Conservation (phyloP, 2,113 vertebrate species). For the human (Homo sapiens) region DNA sequence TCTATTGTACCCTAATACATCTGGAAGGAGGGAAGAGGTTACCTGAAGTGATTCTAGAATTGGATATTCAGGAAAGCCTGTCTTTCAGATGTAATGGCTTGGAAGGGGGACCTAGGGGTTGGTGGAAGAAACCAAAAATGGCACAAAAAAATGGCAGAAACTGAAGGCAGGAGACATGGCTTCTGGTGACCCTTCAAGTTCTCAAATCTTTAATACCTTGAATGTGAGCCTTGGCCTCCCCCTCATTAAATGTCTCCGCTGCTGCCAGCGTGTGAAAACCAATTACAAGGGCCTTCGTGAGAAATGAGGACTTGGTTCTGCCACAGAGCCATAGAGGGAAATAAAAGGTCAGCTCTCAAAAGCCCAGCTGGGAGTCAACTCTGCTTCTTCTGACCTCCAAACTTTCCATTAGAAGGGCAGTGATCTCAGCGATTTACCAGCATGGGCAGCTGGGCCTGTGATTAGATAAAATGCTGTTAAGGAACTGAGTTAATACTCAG, state of each 20-base stretch:
- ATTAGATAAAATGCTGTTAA: background rate
- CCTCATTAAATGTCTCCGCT: background rate
- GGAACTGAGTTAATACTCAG: background rate
- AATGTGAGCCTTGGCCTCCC: background rate
- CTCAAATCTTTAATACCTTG: background rate
- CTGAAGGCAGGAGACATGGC: background rate
- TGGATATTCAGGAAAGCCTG: background rate
- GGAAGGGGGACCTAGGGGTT: background rate
- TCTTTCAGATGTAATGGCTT: background rate
- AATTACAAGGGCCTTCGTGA: conserved; percentile 11
- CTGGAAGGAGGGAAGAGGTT: background rate
- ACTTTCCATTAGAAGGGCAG: conserved; percentile 58
- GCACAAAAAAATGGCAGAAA: background rate
- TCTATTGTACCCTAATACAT: background rate
- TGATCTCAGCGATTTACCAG: conserved; percentile 56
- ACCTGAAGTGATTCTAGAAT: background rate
- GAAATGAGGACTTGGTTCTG: conserved; percentile 38
- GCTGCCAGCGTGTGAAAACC: background rate
- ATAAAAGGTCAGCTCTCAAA: conserved; percentile 70
- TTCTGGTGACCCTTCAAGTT: background rate
- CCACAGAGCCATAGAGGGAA: conserved; percentile 6
- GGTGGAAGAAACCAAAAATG: too few relatives aligned
- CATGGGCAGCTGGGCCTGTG: background rate
- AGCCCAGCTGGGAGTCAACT: conserved; percentile 59
- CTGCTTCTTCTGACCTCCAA: conserved; percentile 55